A percentile compares a stretch with the other conserved stretches of the same genome.
phyloP scores from a whole-genome alignment of 2,888 invertebrate genomes.

The Andrena marginata region DNA sequence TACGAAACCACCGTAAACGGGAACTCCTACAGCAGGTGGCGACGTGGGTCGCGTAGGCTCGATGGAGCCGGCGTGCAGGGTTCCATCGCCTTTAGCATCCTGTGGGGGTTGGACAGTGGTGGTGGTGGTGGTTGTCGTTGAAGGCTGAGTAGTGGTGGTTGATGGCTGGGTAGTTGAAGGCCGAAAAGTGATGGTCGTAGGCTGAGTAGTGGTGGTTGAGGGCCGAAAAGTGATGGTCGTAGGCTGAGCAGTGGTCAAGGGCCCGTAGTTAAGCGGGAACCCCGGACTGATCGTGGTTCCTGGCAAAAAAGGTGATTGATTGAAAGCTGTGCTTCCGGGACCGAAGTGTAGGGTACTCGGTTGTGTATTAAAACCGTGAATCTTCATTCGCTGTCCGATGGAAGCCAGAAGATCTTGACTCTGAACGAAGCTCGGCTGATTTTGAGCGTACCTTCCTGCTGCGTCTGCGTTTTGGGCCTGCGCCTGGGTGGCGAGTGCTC shows the following conservation, averaged over 20 bases:
- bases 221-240: conserved; percentile 38
- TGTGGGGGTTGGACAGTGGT: conserved; percentile 61
- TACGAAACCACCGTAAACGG: conserved; percentile 78
- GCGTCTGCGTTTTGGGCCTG: conserved; percentile 61
- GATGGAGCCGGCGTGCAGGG: conserved; percentile 60
- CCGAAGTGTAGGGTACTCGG: conserved; percentile 48
- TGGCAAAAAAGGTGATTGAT: conserved; percentile 70
- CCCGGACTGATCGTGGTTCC: conserved; percentile 66
- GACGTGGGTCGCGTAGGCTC: conserved; percentile 54
- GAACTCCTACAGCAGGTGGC: conserved; percentile 55
- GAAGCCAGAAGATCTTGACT: conserved; percentile 68
- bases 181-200: background rate
- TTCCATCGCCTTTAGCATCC: conserved; percentile 60
- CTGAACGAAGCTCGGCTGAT: conserved; percentile 71
- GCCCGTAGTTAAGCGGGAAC: conserved; percentile 69
- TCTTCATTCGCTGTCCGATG: conserved; percentile 65
- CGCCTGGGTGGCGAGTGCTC: conserved; percentile 71
- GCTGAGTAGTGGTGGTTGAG: conserved; percentile 36
- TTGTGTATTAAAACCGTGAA: conserved; percentile 49
- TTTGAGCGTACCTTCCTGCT: conserved; percentile 73
- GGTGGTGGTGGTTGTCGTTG: conserved; percentile 63
- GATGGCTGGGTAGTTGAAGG: background rate
- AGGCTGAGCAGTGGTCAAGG: conserved; percentile 56
- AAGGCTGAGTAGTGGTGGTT: conserved; percentile 39
- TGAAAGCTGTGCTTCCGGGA: conserved; percentile 61